A percentile compares a stretch with the other conserved stretches of the same genome.
Conservation (phyloP, 2,797 vertebrate species). For the Pelodytes ibericus region DNA sequence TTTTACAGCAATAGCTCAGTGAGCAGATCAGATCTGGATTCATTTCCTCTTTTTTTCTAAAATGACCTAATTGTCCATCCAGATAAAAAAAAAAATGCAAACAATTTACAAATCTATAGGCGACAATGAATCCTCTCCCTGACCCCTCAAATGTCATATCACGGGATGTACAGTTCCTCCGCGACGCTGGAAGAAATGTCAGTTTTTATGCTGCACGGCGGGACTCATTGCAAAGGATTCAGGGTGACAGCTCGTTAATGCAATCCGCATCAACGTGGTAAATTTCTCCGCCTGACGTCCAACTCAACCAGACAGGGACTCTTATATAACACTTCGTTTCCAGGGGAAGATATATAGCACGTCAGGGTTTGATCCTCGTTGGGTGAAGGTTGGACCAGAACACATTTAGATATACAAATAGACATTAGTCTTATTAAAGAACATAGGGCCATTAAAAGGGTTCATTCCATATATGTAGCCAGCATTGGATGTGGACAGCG, state of each 20-base stretch:
- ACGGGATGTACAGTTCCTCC: background rate
- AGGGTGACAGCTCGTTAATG: conserved; percentile 33
- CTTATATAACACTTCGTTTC: background rate
- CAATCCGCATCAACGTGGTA: background rate
- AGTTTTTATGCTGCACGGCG: background rate
- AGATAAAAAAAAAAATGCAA: background rate
- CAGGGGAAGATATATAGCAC: no score
- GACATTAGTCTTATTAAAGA: no score
- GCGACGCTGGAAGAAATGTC: background rate
- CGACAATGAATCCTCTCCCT: background rate
- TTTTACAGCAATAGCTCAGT: background rate
- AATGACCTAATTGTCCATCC: background rate
- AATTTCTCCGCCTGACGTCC: conserved; percentile 3
- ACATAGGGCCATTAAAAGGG: no score
- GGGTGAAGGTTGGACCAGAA: no score
- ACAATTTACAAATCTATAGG: background rate
- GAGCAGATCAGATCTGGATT: background rate
- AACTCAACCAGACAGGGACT: conserved; percentile 8
- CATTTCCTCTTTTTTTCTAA: background rate
- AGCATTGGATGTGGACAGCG: no score
- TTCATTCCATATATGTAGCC: no score
- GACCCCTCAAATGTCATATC: background rate
- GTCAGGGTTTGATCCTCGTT: no score
- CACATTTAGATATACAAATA: no score
- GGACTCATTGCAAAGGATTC: background rate